phyloP scores from a whole-genome alignment of 1,140 invertebrate genomes.

The Argopecten irradians region DNA sequence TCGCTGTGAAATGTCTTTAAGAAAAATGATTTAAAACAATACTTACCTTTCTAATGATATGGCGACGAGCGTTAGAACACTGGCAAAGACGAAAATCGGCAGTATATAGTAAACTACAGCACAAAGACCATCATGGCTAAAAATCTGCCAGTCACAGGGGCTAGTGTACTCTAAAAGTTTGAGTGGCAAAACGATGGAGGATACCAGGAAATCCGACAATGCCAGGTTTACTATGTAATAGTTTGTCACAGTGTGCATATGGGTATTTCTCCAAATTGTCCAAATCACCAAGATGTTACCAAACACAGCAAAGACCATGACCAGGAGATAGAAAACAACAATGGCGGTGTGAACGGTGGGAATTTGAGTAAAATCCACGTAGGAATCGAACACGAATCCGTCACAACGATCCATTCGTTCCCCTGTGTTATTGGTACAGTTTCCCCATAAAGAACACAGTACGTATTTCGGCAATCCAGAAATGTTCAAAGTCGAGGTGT shows the following conservation, averaged over 20 bases:
- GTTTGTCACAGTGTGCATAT: conserved; percentile 80
- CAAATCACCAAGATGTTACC: conserved; percentile 72
- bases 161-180: conserved; percentile 78
- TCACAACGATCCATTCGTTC: not conserved
- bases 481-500: not conserved
- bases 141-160: conserved; percentile 74
- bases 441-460: not conserved
- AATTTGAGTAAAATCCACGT: conserved; percentile 63
- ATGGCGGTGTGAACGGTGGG: conserved; percentile 44
- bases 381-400: not conserved
- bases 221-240: conserved; percentile 80
- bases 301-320: conserved; percentile 75
- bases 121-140: conserved; percentile 75
- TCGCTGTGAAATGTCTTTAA: too few relatives aligned
- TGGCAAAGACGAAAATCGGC: conserved; percentile 78
- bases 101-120: conserved; percentile 76
- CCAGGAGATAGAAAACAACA: conserved; percentile 69
- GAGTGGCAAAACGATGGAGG: conserved; percentile 77
- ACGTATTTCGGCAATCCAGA: not conserved
- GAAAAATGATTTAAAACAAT: conserved; percentile 20
- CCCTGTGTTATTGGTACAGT: not conserved
- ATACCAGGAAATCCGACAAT: conserved; percentile 77
- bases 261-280: conserved; percentile 73
- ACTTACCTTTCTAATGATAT: conserved; percentile 79
- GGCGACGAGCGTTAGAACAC: conserved; percentile 77